A percentile compares a stretch with the other conserved stretches of the same genome.
These are phyloP conservation scores for Ctenoplectra terminalis DNA, from an alignment of 1,140 invertebrate genomes.

Conservation along the genomic window DNA sequence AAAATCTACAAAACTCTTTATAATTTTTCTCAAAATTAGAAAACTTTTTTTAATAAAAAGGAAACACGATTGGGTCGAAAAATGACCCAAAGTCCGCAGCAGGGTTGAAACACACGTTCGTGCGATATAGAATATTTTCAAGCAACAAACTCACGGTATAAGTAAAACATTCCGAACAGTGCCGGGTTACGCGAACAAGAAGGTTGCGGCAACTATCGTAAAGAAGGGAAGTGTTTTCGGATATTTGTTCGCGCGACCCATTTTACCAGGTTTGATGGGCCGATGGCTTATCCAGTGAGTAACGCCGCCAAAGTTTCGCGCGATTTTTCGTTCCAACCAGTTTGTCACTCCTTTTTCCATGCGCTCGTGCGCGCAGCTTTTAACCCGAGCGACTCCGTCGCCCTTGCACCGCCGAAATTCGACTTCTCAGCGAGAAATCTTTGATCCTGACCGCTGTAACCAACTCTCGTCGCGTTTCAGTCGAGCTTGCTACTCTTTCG, in stretches of 20 bases:
- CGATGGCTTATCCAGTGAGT: slow-evolving; percentile 56
- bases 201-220: not conserved
- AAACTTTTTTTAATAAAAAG: too few relatives aligned
- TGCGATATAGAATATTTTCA: not conserved
- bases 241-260: slow-evolving; percentile 48
- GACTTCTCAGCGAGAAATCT: slow-evolving; percentile 15
- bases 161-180: not conserved
- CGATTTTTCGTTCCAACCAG: slow-evolving; percentile 47
- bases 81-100: too few relatives aligned
- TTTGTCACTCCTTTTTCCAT: slow-evolving; percentile 45
- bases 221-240: slow-evolving; percentile 52
- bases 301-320: slow-evolving; percentile 48
- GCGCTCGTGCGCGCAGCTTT: not conserved
- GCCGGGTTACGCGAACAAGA: not conserved
- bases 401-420: slow-evolving; percentile 5
- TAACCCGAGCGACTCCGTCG: not conserved
- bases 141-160: not conserved
- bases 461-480: not conserved
- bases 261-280: slow-evolving; percentile 42
- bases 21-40: too few relatives aligned
- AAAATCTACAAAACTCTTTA: too few relatives aligned
- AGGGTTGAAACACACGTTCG: too few relatives aligned
- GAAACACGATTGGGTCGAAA: too few relatives aligned
- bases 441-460: slow-evolving; percentile 6
- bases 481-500: not conserved